These are phyloP conservation scores for Sialis lutaria DNA, from an alignment of 2,888 invertebrate genomes.

Conservation along the genomic window DNA sequence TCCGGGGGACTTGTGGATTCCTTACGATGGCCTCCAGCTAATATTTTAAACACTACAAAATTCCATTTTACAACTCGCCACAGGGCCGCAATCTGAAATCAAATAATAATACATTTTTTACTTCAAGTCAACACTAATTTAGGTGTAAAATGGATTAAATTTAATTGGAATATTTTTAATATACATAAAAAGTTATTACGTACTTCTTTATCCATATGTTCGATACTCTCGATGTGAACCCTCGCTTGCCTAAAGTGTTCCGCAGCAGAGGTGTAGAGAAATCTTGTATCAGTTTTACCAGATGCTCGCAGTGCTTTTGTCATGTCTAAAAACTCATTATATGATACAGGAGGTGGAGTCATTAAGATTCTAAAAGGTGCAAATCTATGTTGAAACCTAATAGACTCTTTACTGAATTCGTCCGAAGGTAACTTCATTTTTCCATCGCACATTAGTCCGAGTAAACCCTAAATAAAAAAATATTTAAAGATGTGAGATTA, in stretches of 20 bases:
- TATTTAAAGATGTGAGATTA: conserved; percentile 6
- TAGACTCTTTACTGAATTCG: conserved; percentile 84
- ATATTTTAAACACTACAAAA: conserved; percentile 82
- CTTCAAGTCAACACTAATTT: not conserved
- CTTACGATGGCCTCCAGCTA: conserved; percentile 83
- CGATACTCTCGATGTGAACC: conserved; percentile 65
- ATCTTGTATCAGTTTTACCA: conserved; percentile 30
- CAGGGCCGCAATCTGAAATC: conserved; percentile 54
- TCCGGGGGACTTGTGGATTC: conserved; percentile 71
- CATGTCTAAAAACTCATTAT: conserved; percentile 76
- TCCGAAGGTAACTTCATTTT: conserved; percentile 71
- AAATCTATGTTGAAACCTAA: conserved; percentile 88
- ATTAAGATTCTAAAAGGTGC: conserved; percentile 72
- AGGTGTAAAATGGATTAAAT: too few relatives aligned
- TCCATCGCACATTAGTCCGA: conserved; percentile 75
- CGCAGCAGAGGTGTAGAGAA: conserved; percentile 66
- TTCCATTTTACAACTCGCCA: conserved; percentile 89
- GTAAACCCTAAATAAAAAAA: conserved; percentile 64
- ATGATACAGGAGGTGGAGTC: conserved; percentile 82
- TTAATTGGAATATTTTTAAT: too few relatives aligned
- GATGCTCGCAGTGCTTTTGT: conserved; percentile 40
- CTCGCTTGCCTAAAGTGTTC: conserved; percentile 87
- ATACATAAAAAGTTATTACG: conserved; percentile 9
- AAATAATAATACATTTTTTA: conserved; percentile 10
- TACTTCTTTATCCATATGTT: conserved; percentile 67